These are phyloP conservation scores for Danionella cerebrum DNA, from an alignment of 2,113 vertebrate species.

Conservation along the genomic window DNA sequence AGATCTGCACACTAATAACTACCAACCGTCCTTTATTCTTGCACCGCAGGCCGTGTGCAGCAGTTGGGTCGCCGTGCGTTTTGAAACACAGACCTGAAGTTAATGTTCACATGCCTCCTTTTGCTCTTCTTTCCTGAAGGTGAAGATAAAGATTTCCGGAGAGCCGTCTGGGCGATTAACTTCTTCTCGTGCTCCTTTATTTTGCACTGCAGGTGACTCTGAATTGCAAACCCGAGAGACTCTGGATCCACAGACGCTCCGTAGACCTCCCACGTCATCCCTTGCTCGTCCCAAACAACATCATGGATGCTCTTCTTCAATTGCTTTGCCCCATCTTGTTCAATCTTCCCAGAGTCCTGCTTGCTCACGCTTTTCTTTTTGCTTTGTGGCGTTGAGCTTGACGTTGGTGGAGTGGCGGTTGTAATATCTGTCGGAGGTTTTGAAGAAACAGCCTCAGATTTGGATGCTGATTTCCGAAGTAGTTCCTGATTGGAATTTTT, in stretches of 20 bases:
- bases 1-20: not conserved
- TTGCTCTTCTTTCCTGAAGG: conserved; percentile 80
- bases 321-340: conserved; percentile 50
- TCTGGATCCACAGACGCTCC: conserved; percentile 91
- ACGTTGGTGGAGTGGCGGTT: conserved; percentile 37
- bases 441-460: conserved; percentile 11
- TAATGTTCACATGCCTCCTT: conserved; percentile 77
- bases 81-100: conserved; percentile 86
- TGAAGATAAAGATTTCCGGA: conserved; percentile 80
- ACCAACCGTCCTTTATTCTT: conserved; percentile 68
- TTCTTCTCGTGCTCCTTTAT: conserved; percentile 90
- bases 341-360: conserved; percentile 40
- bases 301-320: conserved; percentile 76
- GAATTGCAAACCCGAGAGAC: conserved; percentile 90
- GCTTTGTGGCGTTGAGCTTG: conserved; percentile 28
- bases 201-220: conserved; percentile 95
- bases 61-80: conserved; percentile 88
- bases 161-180: conserved; percentile 66
- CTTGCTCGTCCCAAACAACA: conserved; percentile 95
- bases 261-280: conserved; percentile 98
- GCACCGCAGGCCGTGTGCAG: conserved; percentile 79
- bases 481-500: conserved; percentile 4
- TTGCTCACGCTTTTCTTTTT: conserved; percentile 46
- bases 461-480: conserved; percentile 35
- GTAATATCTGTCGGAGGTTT: conserved; percentile 28